Percentiles rank a stretch among this genome's conserved stretches.
Evolutionary conservation across 30 jellyfish, hydroid and myxozoan species (phyloP).

Genomic region (Turritopsis rubra): DNA sequence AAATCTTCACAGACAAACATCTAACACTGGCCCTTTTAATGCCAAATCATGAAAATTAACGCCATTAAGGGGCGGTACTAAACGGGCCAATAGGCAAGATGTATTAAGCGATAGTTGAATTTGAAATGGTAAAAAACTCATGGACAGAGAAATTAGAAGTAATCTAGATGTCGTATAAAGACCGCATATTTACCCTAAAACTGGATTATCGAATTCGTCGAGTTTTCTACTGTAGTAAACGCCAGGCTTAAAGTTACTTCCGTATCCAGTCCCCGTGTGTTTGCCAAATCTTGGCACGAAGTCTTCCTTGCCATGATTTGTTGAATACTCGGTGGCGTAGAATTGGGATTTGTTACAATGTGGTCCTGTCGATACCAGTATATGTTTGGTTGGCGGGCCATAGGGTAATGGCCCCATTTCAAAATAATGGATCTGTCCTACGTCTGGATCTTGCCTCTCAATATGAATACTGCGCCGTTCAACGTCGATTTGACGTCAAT

Average conservation of each 20-base stretch:
- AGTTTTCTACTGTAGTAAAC: slow-evolving; percentile 52
- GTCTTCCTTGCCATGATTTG: slow-evolving; percentile 41
- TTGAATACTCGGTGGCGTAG: slow-evolving; percentile 63
- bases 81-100: too few relatives aligned
- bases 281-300: slow-evolving; percentile 51
- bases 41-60: too few relatives aligned
- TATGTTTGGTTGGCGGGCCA: slow-evolving; percentile 60
- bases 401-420: slow-evolving; percentile 51
- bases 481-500: not conserved
- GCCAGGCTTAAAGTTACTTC: slow-evolving; percentile 69
- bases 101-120: too few relatives aligned
- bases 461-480: too few relatives aligned
- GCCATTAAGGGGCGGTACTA: too few relatives aligned
- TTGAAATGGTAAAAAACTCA: too few relatives aligned
- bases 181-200: slow-evolving; percentile 55
- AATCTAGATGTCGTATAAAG: too few relatives aligned
- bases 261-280: slow-evolving; percentile 71
- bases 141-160: too few relatives aligned
- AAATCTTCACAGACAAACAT: too few relatives aligned
- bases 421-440: not conserved
- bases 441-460: not conserved
- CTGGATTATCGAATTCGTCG: slow-evolving; percentile 65
- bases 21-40: too few relatives aligned
- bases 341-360: slow-evolving; percentile 32
- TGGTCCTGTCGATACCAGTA: slow-evolving; percentile 55